A percentile compares a stretch with the other conserved stretches of the same genome.
phyloP scores from a whole-genome alignment of 2,888 invertebrate species.

The Cataglyphis albicans region DNA sequence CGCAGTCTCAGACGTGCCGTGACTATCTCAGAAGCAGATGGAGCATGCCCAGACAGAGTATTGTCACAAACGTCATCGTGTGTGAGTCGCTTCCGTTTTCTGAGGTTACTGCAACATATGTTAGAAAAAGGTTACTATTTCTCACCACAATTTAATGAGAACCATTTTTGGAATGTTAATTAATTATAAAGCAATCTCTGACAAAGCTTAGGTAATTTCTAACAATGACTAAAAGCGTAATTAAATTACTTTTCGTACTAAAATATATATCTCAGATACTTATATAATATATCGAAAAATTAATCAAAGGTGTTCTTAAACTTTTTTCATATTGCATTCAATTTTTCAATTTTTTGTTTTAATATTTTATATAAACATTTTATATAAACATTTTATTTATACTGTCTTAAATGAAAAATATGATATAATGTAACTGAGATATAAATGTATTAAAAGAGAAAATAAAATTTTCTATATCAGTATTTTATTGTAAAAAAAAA shows the following conservation, averaged over 20 bases:
- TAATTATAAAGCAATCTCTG: not conserved
- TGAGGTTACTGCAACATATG: conserved; percentile 82
- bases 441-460: not conserved
- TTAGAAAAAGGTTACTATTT: conserved; percentile 32
- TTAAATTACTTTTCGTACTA: not conserved
- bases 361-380: not conserved
- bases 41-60: conserved; percentile 74
- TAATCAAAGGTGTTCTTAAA: not conserved
- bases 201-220: not conserved
- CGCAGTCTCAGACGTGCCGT: conserved; percentile 71
- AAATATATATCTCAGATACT: not conserved
- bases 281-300: not conserved
- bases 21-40: conserved; percentile 81
- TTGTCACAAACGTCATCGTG: conserved; percentile 71
- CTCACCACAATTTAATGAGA: not conserved
- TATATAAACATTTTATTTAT: not conserved
- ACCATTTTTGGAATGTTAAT: not conserved
- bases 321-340: not conserved
- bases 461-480: not conserved
- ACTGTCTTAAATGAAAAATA: not conserved
- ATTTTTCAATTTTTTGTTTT: not conserved
- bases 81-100: conserved; percentile 77
- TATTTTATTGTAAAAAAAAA: not conserved
- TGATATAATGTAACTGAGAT: not conserved
- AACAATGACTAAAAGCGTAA: not conserved